Conservation (phyloP, 2,888 invertebrate genomes). For the Cerceris rybyensis region DNA sequence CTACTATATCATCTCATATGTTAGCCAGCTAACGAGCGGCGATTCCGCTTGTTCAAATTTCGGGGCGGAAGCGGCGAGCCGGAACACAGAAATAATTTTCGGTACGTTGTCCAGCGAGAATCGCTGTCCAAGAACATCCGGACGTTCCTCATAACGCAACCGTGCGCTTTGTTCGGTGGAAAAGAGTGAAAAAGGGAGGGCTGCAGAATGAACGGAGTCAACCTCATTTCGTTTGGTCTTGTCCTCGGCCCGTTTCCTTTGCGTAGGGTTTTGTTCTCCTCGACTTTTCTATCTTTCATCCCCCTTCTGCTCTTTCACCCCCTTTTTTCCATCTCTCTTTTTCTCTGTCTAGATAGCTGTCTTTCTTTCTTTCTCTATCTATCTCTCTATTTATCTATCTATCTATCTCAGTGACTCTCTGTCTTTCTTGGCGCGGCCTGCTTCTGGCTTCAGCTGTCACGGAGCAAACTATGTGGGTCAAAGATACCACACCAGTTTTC, state of each 20-base stretch:
- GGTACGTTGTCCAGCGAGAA: slow-evolving; percentile 33
- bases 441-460: slow-evolving; percentile 55
- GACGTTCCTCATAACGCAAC: slow-evolving; percentile 30
- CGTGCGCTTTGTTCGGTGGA: slow-evolving; percentile 36
- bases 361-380: neutral
- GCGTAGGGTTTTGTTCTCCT: slow-evolving; percentile 45
- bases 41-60: slow-evolving; percentile 8
- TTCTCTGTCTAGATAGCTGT: no score
- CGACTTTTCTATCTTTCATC: slow-evolving; percentile 39
- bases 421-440: slow-evolving; percentile 45
- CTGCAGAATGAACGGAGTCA: slow-evolving; percentile 38
- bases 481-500: slow-evolving; percentile 20
- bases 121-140: slow-evolving; percentile 34
- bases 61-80: slow-evolving; percentile 39
- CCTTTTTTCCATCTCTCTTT: no score
- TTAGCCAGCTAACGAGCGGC: neutral
- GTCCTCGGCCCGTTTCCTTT: slow-evolving; percentile 41
- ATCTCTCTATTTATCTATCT: neutral
- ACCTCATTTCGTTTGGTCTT: slow-evolving; percentile 63
- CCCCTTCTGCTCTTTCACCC: neutral
- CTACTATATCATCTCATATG: neutral
- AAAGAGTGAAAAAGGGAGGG: slow-evolving; percentile 27
- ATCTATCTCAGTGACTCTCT: neutral
- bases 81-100: slow-evolving; percentile 52
- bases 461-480: slow-evolving; percentile 65